Evolutionary conservation across 2,113 vertebrate genomes (phyloP).

Genomic region (Phodopus roborovskii): DNA sequence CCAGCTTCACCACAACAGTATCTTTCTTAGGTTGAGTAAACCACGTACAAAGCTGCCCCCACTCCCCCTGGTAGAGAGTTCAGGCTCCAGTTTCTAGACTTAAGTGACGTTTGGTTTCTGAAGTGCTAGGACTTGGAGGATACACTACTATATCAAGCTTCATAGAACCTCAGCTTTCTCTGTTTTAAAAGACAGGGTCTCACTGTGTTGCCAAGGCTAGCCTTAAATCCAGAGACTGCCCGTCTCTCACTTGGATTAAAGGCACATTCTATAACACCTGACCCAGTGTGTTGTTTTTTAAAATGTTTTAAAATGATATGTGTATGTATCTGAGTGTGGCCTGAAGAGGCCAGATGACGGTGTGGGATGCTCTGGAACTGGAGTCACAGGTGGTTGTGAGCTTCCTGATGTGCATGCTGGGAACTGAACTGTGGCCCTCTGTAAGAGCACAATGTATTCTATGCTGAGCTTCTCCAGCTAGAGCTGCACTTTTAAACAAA

Average conservation of each 20-base stretch:
- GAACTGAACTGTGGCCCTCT: background rate
- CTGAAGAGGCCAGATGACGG: background rate
- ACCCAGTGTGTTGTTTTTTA: background rate
- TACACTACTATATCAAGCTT: background rate
- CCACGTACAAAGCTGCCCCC: too few relatives aligned
- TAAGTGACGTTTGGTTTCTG: background rate
- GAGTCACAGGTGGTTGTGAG: background rate
- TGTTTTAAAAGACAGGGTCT: too few relatives aligned
- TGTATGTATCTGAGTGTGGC: background rate
- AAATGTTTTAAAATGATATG: background rate
- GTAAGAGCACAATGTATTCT: background rate
- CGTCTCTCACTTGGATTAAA: background rate
- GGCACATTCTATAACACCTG: background rate
- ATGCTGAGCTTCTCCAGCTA: background rate
- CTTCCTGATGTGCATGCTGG: background rate
- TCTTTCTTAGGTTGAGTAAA: background rate
- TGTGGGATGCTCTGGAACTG: background rate
- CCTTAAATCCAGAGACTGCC: background rate
- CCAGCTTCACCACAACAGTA: background rate
- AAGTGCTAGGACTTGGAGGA: background rate
- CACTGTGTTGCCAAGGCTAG: background rate
- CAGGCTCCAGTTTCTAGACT: background rate
- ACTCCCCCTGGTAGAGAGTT: background rate
- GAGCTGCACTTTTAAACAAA: background rate
- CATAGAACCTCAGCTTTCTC: background rate